phyloP scores from a whole-genome alignment of 2,113 vertebrate species.

The Indicator maculatus region DNA sequence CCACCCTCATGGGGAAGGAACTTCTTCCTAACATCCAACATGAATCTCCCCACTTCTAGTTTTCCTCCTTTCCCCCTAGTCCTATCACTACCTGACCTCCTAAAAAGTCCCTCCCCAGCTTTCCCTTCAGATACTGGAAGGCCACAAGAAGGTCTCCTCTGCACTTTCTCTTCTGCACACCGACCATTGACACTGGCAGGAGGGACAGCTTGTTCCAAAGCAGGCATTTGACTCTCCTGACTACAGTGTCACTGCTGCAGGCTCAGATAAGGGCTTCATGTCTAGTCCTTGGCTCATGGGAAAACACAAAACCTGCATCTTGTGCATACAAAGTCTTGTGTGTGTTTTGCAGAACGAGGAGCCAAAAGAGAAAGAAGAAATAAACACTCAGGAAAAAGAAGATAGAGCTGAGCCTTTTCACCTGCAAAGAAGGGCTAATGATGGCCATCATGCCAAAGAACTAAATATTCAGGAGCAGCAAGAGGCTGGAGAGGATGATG shows the following conservation, averaged over 20 bases:
- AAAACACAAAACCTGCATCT: not conserved
- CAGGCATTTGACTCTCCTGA: not conserved
- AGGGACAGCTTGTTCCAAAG: not conserved
- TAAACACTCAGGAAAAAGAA: not conserved
- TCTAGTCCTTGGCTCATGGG: not conserved
- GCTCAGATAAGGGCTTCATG: not conserved
- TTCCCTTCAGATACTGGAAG: too few species aligned
- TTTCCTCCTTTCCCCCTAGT: too few species aligned
- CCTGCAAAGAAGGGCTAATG: not conserved
- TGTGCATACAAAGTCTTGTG: not conserved
- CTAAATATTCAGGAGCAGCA: constrained; percentile 58
- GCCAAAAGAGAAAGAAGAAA: constrained; percentile 13
- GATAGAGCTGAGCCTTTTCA: constrained; percentile 4
- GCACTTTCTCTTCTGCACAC: too few species aligned
- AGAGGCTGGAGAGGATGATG: constrained; percentile 68
- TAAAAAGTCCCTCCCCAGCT: too few species aligned
- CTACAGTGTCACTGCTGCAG: not conserved
- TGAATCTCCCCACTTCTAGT: too few species aligned
- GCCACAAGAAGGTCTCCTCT: too few species aligned
- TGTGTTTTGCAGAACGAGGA: constrained; percentile 20
- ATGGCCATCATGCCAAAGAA: constrained; percentile 6
- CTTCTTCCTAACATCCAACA: too few species aligned
- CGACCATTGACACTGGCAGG: not conserved
- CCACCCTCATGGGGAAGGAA: too few species aligned
- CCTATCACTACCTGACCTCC: too few species aligned